Conservation (phyloP, 2,888 invertebrate genomes). For the Dimorphilus gyrociliatus region DNA sequence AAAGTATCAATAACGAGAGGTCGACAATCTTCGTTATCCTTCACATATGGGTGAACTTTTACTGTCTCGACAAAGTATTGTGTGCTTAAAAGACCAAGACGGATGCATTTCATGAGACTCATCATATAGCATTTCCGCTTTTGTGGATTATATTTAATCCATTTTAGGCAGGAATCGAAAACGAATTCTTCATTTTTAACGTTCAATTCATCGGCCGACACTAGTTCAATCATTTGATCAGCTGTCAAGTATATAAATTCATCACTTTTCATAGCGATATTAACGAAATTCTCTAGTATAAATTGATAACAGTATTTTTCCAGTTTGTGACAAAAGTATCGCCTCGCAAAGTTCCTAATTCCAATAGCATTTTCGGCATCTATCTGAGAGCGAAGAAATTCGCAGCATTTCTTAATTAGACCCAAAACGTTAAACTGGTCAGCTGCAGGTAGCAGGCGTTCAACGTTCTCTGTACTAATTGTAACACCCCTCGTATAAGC, state of each 20-base stretch:
- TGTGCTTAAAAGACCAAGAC: slow-evolving; percentile 53
- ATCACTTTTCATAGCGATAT: slow-evolving; percentile 18
- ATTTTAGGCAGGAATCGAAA: slow-evolving; percentile 44
- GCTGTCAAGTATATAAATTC: slow-evolving; percentile 25
- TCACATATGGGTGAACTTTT: slow-evolving; percentile 56
- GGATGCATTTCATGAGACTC: slow-evolving; percentile 36
- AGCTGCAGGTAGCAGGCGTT: slow-evolving; percentile 53
- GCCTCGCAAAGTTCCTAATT: slow-evolving; percentile 62
- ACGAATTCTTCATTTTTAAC: slow-evolving; percentile 32
- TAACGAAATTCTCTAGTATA: slow-evolving; percentile 43
- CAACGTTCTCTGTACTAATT: slow-evolving; percentile 60
- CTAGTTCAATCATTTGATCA: slow-evolving; percentile 11
- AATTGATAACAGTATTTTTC: slow-evolving; percentile 54
- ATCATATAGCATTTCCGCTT: slow-evolving; percentile 57
- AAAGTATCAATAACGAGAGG: slow-evolving; percentile 77
- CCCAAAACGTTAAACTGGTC: slow-evolving; percentile 74
- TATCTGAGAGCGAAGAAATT: slow-evolving; percentile 52
- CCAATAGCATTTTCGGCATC: slow-evolving; percentile 64
- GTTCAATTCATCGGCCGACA: slow-evolving; percentile 28
- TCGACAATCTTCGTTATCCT: slow-evolving; percentile 61
- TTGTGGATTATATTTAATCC: slow-evolving; percentile 64
- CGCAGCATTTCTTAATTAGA: slow-evolving; percentile 61
- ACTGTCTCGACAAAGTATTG: slow-evolving; percentile 73
- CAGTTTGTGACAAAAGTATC: slow-evolving; percentile 55
- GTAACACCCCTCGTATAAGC: slow-evolving; percentile 64